Conservation (phyloP, 2,113 vertebrate species). For the Mystacornis crossleyi region DNA sequence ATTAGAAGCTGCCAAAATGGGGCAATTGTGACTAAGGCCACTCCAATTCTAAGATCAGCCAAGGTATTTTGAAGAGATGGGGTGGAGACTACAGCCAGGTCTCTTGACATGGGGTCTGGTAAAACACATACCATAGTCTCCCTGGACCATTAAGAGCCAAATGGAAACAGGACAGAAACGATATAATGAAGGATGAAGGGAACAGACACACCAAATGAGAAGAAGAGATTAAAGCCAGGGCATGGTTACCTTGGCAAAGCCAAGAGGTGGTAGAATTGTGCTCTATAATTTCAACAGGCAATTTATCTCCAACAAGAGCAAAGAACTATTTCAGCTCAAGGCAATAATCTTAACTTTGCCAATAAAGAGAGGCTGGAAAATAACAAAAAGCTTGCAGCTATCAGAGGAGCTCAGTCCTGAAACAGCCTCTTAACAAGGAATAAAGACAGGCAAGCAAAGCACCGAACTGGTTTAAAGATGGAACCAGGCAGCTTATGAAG, state of each 20-base stretch:
- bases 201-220: not conserved
- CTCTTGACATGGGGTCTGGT: not conserved
- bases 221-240: not conserved
- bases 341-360: not conserved
- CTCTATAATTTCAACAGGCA: not conserved
- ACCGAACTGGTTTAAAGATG: not conserved
- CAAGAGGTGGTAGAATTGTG: not conserved
- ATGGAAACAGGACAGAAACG: not conserved
- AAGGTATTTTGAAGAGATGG: not conserved
- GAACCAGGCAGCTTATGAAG: not conserved
- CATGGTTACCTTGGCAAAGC: not conserved
- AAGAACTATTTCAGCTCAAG: slow-evolving; percentile 11
- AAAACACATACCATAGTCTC: not conserved
- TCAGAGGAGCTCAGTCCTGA: not conserved
- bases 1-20: not conserved
- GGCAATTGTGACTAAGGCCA: not conserved
- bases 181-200: not conserved
- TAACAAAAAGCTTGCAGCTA: not conserved
- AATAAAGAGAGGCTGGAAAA: slow-evolving; percentile 6
- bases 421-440: not conserved
- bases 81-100: not conserved
- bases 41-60: not conserved
- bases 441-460: not conserved
- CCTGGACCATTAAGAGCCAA: not conserved
- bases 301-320: slow-evolving; percentile 1